A percentile compares a stretch with the other conserved stretches of the same genome.
Conservation (phyloP, 2,888 invertebrate species). For the Andrena camellia region DNA sequence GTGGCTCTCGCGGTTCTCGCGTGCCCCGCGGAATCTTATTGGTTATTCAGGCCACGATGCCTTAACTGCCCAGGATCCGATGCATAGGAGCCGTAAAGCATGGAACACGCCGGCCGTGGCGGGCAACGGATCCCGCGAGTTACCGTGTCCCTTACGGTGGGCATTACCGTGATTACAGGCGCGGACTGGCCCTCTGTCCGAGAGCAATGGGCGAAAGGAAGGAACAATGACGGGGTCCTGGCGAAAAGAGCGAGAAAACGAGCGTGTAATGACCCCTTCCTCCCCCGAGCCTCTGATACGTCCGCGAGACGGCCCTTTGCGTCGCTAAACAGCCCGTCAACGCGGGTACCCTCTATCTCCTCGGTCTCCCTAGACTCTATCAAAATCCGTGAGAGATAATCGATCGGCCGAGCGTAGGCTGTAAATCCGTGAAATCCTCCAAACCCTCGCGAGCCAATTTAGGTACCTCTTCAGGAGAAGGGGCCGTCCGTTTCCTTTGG, state of each 20-base stretch:
- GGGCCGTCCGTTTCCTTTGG: too few relatives aligned
- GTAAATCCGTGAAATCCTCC: constrained; percentile 74
- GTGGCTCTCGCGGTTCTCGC: constrained; percentile 72
- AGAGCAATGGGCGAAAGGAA: constrained; percentile 30
- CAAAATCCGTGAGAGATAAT: constrained; percentile 79
- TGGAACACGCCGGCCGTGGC: constrained; percentile 63
- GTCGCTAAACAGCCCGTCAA: constrained; percentile 59
- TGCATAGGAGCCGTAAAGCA: constrained; percentile 81
- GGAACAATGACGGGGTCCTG: constrained; percentile 12
- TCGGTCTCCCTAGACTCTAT: constrained; percentile 66
- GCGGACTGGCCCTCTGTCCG: constrained; percentile 57
- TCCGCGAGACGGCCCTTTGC: constrained; percentile 64
- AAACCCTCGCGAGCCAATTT: constrained; percentile 70
- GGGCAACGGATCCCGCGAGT: constrained; percentile 62
- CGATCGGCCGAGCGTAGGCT: constrained; percentile 73
- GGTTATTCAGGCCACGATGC: constrained; percentile 78
- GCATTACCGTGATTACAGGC: constrained; percentile 81
- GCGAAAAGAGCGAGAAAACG: constrained; percentile 51
- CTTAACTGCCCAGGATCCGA: constrained; percentile 79
- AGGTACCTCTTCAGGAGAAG: too few relatives aligned
- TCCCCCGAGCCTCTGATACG: constrained; percentile 64
- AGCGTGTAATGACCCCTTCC: constrained; percentile 76
- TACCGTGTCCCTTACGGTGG: constrained; percentile 76
- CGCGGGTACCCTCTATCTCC: constrained; percentile 29
- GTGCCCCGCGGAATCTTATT: constrained; percentile 78